A percentile compares a stretch with the other conserved stretches of the same genome.
These are phyloP conservation scores for Syritta pipiens DNA, from an alignment of 2,888 invertebrate species.

Conservation along the genomic window DNA sequence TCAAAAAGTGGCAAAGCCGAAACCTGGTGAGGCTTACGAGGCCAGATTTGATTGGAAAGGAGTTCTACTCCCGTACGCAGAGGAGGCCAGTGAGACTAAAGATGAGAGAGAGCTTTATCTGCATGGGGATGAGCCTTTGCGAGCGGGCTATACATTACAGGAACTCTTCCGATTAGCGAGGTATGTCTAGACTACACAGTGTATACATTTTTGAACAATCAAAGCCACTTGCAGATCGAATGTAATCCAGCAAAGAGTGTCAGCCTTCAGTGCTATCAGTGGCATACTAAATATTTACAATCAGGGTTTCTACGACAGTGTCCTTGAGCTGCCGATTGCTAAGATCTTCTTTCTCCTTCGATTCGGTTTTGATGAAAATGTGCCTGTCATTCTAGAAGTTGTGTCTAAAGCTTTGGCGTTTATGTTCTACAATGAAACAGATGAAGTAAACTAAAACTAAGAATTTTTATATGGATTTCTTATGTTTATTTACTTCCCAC, in stretches of 20 bases:
- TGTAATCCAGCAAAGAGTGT: constrained; percentile 89
- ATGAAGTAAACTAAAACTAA: constrained; percentile 82
- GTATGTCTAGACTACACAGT: too few species aligned
- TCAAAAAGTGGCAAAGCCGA: constrained; percentile 82
- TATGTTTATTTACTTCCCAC: constrained; percentile 15
- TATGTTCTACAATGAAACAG: constrained; percentile 87
- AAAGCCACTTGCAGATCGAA: constrained; percentile 81
- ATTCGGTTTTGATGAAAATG: constrained; percentile 92
- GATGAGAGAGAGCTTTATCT: constrained; percentile 87
- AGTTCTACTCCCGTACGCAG: constrained; percentile 86
- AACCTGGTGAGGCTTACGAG: constrained; percentile 84
- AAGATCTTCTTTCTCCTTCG: constrained; percentile 90
- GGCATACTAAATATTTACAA: constrained; percentile 87
- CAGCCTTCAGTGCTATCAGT: constrained; percentile 89
- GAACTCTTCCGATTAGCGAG: constrained; percentile 91
- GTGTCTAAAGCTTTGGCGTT: constrained; percentile 87
- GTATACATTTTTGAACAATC: neutral
- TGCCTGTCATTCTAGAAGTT: constrained; percentile 86
- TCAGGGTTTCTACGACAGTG: constrained; percentile 87
- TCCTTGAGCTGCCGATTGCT: constrained; percentile 87
- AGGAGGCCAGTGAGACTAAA: constrained; percentile 81
- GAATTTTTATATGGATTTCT: neutral
- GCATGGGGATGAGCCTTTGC: constrained; percentile 94
- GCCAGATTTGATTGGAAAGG: constrained; percentile 92
- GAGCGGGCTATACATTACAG: constrained; percentile 94